Evolutionary conservation across 2,888 invertebrate genomes (phyloP), one percentile per base, ranked within the genome.

Genomic region (Xestia c-nigrum): DNA sequence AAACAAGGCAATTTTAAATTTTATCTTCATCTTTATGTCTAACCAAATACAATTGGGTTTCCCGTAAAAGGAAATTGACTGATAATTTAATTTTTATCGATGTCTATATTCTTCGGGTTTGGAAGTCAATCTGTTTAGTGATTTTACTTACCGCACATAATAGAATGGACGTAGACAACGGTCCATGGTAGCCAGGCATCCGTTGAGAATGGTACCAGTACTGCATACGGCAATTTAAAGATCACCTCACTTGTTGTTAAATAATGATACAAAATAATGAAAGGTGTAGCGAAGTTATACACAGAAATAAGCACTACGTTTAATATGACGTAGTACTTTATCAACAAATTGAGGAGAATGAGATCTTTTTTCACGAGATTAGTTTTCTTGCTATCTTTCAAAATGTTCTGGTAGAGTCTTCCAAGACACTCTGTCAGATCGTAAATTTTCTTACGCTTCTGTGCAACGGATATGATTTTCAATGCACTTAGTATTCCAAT

Each of bases 231-330:
- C 46, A 96, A 84, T 31, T 83, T 78, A 76, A 89, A 95, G 0
- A 85, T 72, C 3, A 94, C 77, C 65, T 91, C 83, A 3, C 88
- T 84, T 24, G 86, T 90, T 9, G 74, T 85, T 0, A 91, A 61
- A 81, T 94, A 96, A 81, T 89, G 74, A 78, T 92, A 93, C 6
- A 89, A 57, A 43, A 95, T 94, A 0, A 95, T 77, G 46, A 94
- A 50, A 3, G 92, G 87, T 1, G 94, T 87, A 0, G 92, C 92
- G 85, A 96, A 96, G 81, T 94, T 95, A 77, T 96, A 96, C 9
- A 96, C 92, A 16, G 90, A 89, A 71, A 96, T 94, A 6, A 96
- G 89, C 24, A 93, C 78, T 1, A 84, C 80, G 80, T 96, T 96
- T 4, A 96, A 79, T 76, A 94, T 82, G 43, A 95, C 93, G 77